Evolutionary conservation across 1,140 invertebrate genomes (phyloP).

Genomic region (Lerema accius): DNA sequence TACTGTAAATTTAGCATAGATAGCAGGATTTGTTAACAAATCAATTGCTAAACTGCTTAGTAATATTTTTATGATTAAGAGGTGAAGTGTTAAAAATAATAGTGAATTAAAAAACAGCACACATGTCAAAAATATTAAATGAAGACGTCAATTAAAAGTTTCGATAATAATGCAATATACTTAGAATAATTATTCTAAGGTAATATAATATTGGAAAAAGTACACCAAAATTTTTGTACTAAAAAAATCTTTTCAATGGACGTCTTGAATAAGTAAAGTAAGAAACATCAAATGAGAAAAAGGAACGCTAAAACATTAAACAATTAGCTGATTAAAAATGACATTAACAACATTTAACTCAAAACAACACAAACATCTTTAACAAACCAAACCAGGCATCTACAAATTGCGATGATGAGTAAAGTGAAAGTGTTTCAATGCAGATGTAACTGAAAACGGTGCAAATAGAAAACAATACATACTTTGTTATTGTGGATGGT

Average conservation of each 20-base stretch:
- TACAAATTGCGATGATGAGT: slow-evolving; percentile 4
- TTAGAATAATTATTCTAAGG: too few relatives aligned
- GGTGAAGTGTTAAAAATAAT: slow-evolving; percentile 2
- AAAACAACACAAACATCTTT: slow-evolving; percentile 7
- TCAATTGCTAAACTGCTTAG: too few relatives aligned
- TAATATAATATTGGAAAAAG: too few relatives aligned
- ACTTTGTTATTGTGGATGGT: slow-evolving; percentile 1
- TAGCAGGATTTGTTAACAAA: too few relatives aligned
- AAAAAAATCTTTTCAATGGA: slow-evolving; percentile 9
- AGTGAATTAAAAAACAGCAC: too few relatives aligned
- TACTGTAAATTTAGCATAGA: slow-evolving; percentile 17
- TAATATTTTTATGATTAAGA: slow-evolving; percentile 16
- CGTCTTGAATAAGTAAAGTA: too few relatives aligned
- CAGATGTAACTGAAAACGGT: slow-evolving; percentile 10
- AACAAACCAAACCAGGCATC: slow-evolving; percentile 7
- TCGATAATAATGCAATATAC: too few relatives aligned
- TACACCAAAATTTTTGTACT: too few relatives aligned
- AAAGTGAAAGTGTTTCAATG: slow-evolving; percentile 22
- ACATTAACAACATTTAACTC: slow-evolving; percentile 24
- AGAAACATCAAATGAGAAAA: too few relatives aligned
- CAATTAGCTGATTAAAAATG: slow-evolving; percentile 21
- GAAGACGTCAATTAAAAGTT: slow-evolving; percentile 5
- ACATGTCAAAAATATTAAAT: slow-evolving; percentile 7
- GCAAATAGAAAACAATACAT: slow-evolving; percentile 11
- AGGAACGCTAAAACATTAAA: too few relatives aligned